Evolutionary conservation across 2,888 invertebrate genomes (phyloP), one percentile per base, ranked within the genome.

Genomic region (Leptarthrus brevirostris): DNA sequence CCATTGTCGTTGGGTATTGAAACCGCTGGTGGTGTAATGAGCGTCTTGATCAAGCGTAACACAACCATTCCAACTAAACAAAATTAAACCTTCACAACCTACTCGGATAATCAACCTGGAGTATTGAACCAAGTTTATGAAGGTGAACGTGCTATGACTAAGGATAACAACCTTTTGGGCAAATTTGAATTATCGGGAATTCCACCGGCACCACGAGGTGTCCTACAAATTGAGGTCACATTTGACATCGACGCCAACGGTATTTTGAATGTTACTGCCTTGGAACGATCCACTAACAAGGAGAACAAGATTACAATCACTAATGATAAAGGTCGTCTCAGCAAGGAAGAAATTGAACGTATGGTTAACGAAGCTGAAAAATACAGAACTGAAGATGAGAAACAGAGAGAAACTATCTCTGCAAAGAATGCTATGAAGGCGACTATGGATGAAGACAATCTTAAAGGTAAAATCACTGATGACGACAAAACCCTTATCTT

Each of bases 181-280:
- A 97, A 96, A 85, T 98, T 98, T 86, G 97, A 98, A 85, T 89
- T 98, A 75, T 94, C 94, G 36, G 97, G 97, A 74, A 98, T 98
- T 82, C 97, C 97, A 10, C 97, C 97, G 26, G 94, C 94, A 85
- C 98, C 91, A 76, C 93, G 90, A 78, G 98, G 92, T 83, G 97
- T 92, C 76, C n/a, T n/a, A n/a, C n/a, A n/a, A n/a, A n/a, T n/a
- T n/a, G n/a, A n/a, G n/a, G n/a, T n/a, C n/a, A n/a, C n/a, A n/a
- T n/a, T n/a, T n/a, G n/a, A n/a, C n/a, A n/a, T n/a, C n/a, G n/a
- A n/a, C n/a, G n/a, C n/a, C n/a, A n/a, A n/a, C n/a, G n/a, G n/a
- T 83, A 98, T 98, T 85, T 87, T 98, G 80, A 98, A 97, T 83
- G 98, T 98, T 34, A 95, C 96, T 1, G 98, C 97, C 56, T 87